Evolutionary conservation across 2,888 invertebrate genomes (phyloP).

Genomic region (Lithophane semibrunnea): DNA sequence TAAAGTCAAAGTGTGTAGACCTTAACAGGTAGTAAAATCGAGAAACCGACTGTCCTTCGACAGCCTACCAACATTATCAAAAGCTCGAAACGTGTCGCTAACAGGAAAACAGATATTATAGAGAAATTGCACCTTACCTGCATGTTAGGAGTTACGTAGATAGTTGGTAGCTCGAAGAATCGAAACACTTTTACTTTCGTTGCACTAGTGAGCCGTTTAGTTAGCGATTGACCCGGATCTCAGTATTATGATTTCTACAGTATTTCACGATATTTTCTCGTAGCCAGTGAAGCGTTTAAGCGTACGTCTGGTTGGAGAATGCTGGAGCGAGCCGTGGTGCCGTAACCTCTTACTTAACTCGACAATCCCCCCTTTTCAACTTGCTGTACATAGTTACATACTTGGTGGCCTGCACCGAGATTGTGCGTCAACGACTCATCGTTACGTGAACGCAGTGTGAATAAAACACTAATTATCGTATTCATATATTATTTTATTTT

Average conservation of each 20-base stretch:
- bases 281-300: conserved; percentile 77
- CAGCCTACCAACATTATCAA: conserved; percentile 66
- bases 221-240: conserved; percentile 82
- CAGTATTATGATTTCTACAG: conserved; percentile 76
- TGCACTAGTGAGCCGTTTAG: conserved; percentile 69
- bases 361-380: conserved; percentile 74
- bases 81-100: conserved; percentile 61
- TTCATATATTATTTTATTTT: conserved; percentile 64
- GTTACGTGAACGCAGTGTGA: conserved; percentile 72
- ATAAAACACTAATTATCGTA: conserved; percentile 68
- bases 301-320: conserved; percentile 82
- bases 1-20: conserved; percentile 36
- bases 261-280: conserved; percentile 72
- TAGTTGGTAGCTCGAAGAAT: conserved; percentile 56
- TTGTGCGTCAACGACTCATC: conserved; percentile 58
- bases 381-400: conserved; percentile 57
- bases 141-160: conserved; percentile 73
- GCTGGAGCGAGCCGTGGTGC: conserved; percentile 78
- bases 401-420: conserved; percentile 61
- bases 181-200: conserved; percentile 84
- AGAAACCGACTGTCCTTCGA: conserved; percentile 77
- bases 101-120: conserved; percentile 71
- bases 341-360: conserved; percentile 89
- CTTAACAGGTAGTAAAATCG: conserved; percentile 60
- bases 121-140: conserved; percentile 83